These are phyloP conservation scores for Leptocoma aspasia DNA, from an alignment of 2,113 vertebrate genomes.

Conservation along the genomic window DNA sequence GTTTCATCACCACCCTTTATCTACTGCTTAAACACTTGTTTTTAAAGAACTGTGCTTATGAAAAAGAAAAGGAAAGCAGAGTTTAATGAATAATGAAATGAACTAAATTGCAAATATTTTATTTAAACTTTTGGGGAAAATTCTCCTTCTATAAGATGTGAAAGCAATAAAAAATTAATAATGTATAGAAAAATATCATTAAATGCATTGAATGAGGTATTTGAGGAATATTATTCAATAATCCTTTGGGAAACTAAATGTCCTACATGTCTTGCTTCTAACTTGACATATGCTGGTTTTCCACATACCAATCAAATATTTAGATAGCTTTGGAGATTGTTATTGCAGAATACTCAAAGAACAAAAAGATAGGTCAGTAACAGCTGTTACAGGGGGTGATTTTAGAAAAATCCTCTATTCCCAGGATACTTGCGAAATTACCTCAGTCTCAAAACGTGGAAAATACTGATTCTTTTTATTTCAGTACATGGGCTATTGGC, in stretches of 20 bases:
- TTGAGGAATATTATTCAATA: neutral
- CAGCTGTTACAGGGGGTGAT: neutral
- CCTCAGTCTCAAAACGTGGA: neutral
- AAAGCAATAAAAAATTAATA: constrained; percentile 34
- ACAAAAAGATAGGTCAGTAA: neutral
- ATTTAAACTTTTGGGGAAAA: neutral
- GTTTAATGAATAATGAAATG: neutral
- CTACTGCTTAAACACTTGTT: neutral
- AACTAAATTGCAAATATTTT: neutral
- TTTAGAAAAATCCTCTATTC: neutral
- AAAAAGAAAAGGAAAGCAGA: neutral
- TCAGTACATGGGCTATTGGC: neutral
- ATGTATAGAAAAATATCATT: neutral
- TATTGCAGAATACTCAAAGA: neutral
- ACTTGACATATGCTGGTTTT: neutral
- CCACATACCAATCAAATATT: neutral
- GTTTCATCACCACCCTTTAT: neutral
- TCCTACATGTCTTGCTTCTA: neutral
- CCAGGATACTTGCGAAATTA: neutral
- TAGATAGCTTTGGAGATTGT: neutral
- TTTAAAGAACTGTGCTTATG: neutral
- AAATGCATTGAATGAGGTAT: neutral
- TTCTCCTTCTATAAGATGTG: neutral
- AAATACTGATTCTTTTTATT: neutral
- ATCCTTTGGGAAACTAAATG: neutral